These are phyloP conservation scores for Siniperca scherzeri DNA, from an alignment of 2,797 vertebrate species.

Conservation along the genomic window DNA sequence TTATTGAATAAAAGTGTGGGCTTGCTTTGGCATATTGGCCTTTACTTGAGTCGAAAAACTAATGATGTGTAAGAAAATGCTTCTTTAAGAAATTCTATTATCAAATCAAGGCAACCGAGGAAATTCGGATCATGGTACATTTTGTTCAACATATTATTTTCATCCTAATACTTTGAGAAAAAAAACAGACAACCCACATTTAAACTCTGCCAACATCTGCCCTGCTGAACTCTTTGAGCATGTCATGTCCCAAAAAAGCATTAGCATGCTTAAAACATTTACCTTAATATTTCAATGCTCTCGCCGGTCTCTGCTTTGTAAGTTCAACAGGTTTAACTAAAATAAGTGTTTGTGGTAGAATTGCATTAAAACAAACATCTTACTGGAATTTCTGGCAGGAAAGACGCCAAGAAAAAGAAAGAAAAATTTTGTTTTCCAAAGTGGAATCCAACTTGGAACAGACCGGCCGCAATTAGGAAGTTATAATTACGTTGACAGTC, in stretches of 20 bases:
- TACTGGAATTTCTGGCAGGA: constrained; percentile 39
- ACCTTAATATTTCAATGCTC: not conserved
- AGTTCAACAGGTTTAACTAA: constrained; percentile 47
- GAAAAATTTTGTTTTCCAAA: constrained; percentile 49
- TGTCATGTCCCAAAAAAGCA: not conserved
- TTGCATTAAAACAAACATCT: constrained; percentile 41
- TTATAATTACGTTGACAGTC: constrained; percentile 70
- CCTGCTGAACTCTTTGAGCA: not conserved
- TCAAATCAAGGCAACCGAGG: not conserved
- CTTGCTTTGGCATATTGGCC: not conserved
- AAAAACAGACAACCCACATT: not conserved
- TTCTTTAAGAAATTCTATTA: not conserved
- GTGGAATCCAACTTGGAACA: constrained; percentile 47
- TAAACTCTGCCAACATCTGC: constrained; percentile 39
- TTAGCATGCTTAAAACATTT: not conserved
- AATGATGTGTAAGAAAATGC: not conserved
- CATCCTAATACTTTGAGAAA: not conserved
- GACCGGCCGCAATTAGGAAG: constrained; percentile 58
- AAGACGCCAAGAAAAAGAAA: constrained; percentile 10
- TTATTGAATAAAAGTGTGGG: not conserved
- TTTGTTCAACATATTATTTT: not conserved
- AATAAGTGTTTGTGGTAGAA: constrained; percentile 12
- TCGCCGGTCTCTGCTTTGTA: not conserved
- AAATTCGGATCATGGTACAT: not conserved
- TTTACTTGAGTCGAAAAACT: not conserved